Evolutionary conservation across 1,140 invertebrate genomes (phyloP).

Genomic region (Pseudomyrmex pallidus): DNA sequence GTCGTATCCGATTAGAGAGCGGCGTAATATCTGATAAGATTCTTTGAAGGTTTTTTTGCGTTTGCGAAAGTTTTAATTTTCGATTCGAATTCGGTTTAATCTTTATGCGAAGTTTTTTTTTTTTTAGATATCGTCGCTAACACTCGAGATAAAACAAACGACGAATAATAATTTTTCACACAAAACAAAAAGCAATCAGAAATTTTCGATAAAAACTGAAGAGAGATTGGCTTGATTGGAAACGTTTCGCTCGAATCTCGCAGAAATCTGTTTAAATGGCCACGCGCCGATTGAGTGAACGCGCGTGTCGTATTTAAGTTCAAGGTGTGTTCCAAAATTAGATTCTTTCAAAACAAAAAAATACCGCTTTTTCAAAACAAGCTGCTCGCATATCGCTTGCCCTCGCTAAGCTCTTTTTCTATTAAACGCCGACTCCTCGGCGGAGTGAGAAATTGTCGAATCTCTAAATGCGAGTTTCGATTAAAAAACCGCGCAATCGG

Average conservation of each 20-base stretch:
- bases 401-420: slow-evolving; percentile 34
- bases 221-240: neutral
- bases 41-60: neutral
- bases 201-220: neutral
- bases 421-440: slow-evolving; percentile 25
- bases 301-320: slow-evolving; percentile 44
- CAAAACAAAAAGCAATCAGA: too few relatives aligned
- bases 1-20: slow-evolving; percentile 30
- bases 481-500: slow-evolving; percentile 24
- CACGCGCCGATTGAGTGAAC: slow-evolving; percentile 1
- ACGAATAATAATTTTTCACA: neutral
- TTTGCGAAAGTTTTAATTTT: neutral
- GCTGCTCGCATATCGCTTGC: neutral
- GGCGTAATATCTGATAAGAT: slow-evolving; percentile 39
- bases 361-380: slow-evolving; percentile 33
- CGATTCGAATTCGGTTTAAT: neutral
- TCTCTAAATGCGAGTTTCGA: slow-evolving; percentile 17
- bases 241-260: neutral
- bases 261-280: slow-evolving; percentile 38
- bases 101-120: neutral
- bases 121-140: neutral
- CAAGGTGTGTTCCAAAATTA: slow-evolving; percentile 52
- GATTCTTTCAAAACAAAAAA: slow-evolving; percentile 44
- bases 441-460: neutral
- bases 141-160: neutral